phyloP scores from a whole-genome alignment of 2,113 vertebrate genomes.

The Microcebus lehilahytsara region DNA sequence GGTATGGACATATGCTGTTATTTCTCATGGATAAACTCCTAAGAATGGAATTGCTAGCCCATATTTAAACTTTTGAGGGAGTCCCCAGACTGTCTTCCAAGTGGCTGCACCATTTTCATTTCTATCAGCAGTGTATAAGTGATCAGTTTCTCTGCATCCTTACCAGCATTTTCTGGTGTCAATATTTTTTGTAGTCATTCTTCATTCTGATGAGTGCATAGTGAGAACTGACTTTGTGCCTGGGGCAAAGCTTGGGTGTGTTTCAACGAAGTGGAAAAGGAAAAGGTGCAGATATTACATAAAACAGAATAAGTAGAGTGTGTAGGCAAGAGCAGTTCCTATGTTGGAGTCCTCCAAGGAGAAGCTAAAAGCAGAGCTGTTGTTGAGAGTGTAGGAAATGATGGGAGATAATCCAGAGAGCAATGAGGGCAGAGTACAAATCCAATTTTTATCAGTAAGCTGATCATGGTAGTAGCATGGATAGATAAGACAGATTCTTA shows the following conservation, averaged over 20 bases:
- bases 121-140: not conserved
- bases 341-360: not conserved
- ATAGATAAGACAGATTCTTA: conserved; percentile 3
- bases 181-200: conserved; percentile 12
- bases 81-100: conserved; percentile 8
- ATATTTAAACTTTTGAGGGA: not conserved
- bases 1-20: not conserved
- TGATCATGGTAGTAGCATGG: not conserved
- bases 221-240: conserved; percentile 2
- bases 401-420: not conserved
- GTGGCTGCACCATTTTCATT: conserved; percentile 1
- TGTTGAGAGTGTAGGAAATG: not conserved
- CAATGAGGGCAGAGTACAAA: not conserved
- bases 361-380: conserved; percentile 8
- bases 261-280: not conserved
- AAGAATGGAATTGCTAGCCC: not conserved
- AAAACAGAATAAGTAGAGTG: not conserved
- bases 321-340: not conserved
- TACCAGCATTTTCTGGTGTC: not conserved
- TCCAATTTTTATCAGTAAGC: not conserved
- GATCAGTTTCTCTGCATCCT: not conserved
- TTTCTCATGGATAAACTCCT: not conserved
- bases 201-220: not conserved
- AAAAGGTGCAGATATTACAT: not conserved
- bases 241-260: not conserved